Percentiles rank a stretch among this genome's conserved stretches.
These are phyloP conservation scores for Blennius ocellaris DNA, from an alignment of 2,113 vertebrate genomes.

Conservation along the genomic window DNA sequence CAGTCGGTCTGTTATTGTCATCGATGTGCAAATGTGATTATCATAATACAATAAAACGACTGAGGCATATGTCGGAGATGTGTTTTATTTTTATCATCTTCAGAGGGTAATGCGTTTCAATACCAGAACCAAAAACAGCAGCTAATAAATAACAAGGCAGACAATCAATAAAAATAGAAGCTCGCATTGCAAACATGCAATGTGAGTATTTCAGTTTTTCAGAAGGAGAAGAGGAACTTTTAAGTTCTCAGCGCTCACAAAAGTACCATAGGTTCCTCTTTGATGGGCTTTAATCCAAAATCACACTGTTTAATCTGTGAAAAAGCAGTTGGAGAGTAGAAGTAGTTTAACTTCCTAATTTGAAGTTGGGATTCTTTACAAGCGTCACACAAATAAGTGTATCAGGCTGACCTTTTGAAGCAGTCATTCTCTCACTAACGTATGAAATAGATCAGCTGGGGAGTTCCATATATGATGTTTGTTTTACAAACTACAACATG, in stretches of 20 bases:
- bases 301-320: neutral
- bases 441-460: neutral
- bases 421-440: too few species aligned
- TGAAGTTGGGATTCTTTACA: neutral
- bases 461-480: neutral
- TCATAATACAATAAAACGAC: too few species aligned
- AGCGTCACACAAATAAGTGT: neutral
- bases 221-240: neutral
- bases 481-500: neutral
- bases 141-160: too few species aligned
- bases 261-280: neutral
- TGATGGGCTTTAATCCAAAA: neutral
- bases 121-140: too few species aligned
- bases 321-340: neutral
- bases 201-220: neutral
- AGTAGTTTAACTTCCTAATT: slow-evolving; percentile 8
- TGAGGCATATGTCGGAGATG: too few species aligned
- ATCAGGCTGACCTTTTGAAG: too few species aligned
- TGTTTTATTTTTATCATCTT: too few species aligned
- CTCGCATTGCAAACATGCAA: too few species aligned
- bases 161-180: too few species aligned
- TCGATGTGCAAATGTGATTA: slow-evolving; percentile 25
- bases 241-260: neutral
- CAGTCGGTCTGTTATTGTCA: neutral
- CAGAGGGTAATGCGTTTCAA: too few species aligned